Percentiles rank a stretch among this genome's conserved stretches.
These are phyloP conservation scores for Passer montanus DNA, from an alignment of 2,113 vertebrate species.

Conservation along the genomic window DNA sequence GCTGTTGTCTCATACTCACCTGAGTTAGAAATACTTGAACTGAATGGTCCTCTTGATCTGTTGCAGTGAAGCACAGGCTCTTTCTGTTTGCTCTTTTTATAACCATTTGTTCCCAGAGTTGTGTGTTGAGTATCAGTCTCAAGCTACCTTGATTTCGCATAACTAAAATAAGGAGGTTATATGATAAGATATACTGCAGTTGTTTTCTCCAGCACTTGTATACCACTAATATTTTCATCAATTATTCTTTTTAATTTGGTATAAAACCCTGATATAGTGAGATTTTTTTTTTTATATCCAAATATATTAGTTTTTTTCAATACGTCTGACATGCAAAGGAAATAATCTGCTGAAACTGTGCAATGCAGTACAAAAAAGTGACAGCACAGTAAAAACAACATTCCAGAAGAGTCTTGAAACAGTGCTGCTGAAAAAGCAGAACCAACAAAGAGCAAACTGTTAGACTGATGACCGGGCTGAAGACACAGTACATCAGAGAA, in stretches of 20 bases:
- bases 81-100: constrained; percentile 76
- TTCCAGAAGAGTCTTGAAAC: not conserved
- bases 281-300: not conserved
- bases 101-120: constrained; percentile 81
- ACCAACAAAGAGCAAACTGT: not conserved
- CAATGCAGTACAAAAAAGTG: not conserved
- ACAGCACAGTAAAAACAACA: not conserved
- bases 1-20: constrained; percentile 55
- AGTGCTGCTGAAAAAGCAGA: not conserved
- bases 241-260: not conserved
- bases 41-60: constrained; percentile 74
- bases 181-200: not conserved
- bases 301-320: not conserved
- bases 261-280: not conserved
- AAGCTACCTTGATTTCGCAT: constrained; percentile 87
- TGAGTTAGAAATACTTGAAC: constrained; percentile 84
- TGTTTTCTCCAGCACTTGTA: not conserved
- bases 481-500: not conserved
- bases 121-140: constrained; percentile 83
- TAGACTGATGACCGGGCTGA: not conserved
- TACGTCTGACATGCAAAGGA: not conserved
- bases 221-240: not conserved
- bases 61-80: constrained; percentile 80
- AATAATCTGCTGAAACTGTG: not conserved
- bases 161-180: constrained; percentile 68